Percentiles rank a stretch among this genome's conserved stretches.
Evolutionary conservation across 1,140 invertebrate species (phyloP).

Genomic region (Gryllus bimaculatus): DNA sequence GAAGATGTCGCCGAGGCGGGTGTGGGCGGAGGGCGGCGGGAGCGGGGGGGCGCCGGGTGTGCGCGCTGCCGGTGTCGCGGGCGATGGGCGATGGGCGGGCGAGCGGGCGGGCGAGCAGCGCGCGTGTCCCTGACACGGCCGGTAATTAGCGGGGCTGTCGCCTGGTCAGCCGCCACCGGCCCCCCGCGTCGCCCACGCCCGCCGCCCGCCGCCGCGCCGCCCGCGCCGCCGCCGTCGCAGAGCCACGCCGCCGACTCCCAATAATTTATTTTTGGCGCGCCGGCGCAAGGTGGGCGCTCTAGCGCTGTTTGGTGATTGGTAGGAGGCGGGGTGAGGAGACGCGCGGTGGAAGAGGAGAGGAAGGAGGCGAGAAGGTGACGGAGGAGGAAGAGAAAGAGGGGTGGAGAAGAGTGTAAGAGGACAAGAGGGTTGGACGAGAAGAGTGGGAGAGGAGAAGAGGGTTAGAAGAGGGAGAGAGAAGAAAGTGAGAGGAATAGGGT

Average conservation of each 20-base stretch:
- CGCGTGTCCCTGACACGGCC: background rate
- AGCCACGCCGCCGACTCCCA: background rate
- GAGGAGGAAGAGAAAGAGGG: background rate
- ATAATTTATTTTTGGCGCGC: background rate
- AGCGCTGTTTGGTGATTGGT: background rate
- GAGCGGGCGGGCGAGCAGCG: no score
- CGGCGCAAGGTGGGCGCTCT: background rate
- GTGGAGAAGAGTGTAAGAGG: background rate
- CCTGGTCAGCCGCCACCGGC: constrained; percentile 1
- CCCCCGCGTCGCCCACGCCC: no score
- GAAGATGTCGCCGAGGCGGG: no score
- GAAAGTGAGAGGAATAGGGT: no score
- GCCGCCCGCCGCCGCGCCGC: no score
- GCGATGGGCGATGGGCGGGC: no score
- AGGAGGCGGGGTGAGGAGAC: background rate
- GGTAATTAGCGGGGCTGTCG: constrained; percentile 2
- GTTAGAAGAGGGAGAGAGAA: background rate
- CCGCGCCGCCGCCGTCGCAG: no score
- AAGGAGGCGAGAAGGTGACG: background rate
- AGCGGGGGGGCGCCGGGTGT: no score
- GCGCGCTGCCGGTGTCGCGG: no score
- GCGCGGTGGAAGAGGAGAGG: background rate
- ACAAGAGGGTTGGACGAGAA: background rate
- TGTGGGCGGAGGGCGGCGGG: no score
- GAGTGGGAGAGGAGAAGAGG: background rate